Evolutionary conservation across 2,888 invertebrate genomes (phyloP), one percentile per base, ranked within the genome.

Genomic region (Theristus sp.): DNA sequence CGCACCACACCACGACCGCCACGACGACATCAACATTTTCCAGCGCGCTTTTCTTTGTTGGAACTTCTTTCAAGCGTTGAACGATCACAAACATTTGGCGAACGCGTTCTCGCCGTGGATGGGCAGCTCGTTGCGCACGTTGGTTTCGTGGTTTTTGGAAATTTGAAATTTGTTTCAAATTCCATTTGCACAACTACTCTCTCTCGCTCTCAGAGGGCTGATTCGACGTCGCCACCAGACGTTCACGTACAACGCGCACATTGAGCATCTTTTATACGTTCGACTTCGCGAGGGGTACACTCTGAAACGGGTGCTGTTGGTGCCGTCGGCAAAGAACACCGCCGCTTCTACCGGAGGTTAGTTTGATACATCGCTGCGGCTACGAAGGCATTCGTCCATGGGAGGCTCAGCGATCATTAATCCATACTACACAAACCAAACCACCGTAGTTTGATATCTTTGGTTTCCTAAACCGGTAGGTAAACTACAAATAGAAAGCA

Each of bases 231-330:
- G 49, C 6, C 49, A 49, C 49, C 13, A 10, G 13, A n/a, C 49
- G 20, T 49, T 17, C 49, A 49, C 20, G 3, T 64, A 65, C 60
- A 61, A 64, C 26, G 63, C 76, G 6, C 73, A 74, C 31, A 75
- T 85, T 63, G 78, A 80, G 65, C 81, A 82, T 68, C 77, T 86
- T 57, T 74, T 87, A 62, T 83, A 84, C 58, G 82, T 85, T 67
- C 77, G 86, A 62, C 77, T 87, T 64, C 76, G 85, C 54, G 86
- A 86, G 75, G 87, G 87, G 31, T 87, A 84, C 74, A 81, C 81
- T 52, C 78, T 84, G 63, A 82, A 81, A 65, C 71, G 71, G 52
- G 70, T 70, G 62, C 1, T 13, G n/a, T 57, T 57, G 27, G 54
- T 17, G 17, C 38, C 38, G 38, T 17, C 6, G 38, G 17, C 6